A percentile compares a stretch with the other conserved stretches of the same genome.
Evolutionary conservation across 2,888 invertebrate genomes (phyloP).

Genomic region (Scaptomyza cyrtandrae): DNA sequence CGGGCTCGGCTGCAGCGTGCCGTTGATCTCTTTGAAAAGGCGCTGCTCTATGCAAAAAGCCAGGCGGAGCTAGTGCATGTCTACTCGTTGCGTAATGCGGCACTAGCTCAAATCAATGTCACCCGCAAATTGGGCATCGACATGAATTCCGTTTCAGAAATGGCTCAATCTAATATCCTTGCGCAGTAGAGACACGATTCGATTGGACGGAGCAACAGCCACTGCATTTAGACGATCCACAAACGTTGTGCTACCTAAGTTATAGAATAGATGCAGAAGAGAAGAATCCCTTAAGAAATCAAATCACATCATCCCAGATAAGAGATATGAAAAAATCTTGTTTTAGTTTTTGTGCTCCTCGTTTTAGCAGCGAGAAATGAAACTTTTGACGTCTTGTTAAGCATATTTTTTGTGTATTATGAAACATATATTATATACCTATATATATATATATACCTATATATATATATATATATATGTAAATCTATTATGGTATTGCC

Average conservation of each 20-base stretch:
- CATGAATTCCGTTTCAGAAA: slow-evolving; percentile 81
- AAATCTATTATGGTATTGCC: slow-evolving; percentile 27
- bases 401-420: slow-evolving; percentile 20
- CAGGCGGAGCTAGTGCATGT: slow-evolving; percentile 95
- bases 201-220: not conserved
- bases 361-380: slow-evolving; percentile 47
- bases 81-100: slow-evolving; percentile 95
- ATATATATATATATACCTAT: slow-evolving; percentile 5
- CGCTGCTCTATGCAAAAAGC: slow-evolving; percentile 93
- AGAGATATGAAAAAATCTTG: slow-evolving; percentile 45
- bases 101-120: slow-evolving; percentile 93
- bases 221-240: slow-evolving; percentile 35
- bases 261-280: not conserved
- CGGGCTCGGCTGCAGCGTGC: slow-evolving; percentile 92
- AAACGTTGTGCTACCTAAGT: slow-evolving; percentile 29
- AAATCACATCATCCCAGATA: slow-evolving; percentile 36
- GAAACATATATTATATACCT: slow-evolving; percentile 7
- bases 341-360: slow-evolving; percentile 66
- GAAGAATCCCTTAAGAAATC: not conserved
- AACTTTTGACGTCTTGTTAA: slow-evolving; percentile 24
- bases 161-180: slow-evolving; percentile 71
- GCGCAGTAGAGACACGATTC: slow-evolving; percentile 31
- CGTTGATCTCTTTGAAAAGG: slow-evolving; percentile 94
- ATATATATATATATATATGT: slow-evolving; percentile 5
- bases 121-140: slow-evolving; percentile 90